Evolutionary conservation across 2,113 vertebrate species (phyloP), one percentile per base, ranked within the genome.

Genomic region (Antennarius striatus): DNA sequence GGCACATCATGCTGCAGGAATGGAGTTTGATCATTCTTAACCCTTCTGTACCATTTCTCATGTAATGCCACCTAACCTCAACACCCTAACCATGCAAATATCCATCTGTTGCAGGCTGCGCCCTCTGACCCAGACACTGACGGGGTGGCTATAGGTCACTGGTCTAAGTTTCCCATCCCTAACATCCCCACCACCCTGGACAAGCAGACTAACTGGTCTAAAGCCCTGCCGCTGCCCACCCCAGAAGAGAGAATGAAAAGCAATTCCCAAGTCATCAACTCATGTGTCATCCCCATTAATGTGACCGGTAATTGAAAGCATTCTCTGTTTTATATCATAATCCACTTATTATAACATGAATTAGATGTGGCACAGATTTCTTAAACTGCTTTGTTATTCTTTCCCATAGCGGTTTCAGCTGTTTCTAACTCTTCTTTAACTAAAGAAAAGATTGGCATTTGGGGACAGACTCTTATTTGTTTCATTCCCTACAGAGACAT

Each of bases 181-280:
- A 99, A 99, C 93, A 91, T 94, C 77, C 96, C 98, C 82, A 95
- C 95, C 76, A 98, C 96, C 89, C 94, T 99, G 95, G 98, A 99
- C 93, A 99, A 97, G 85, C 98, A 98, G 93, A 99, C 98, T 89
- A 99, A 99, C 94, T 99, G 98, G 98, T 95, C 90, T 86, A 94
- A 93, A 92, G 93, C 91, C 46, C 94, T 99, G 90, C 98, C 97
- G 84, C 94, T 99, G 86, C 98, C 97, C 52, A 98, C 98, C 32
- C 98, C 97, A 40, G 96, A 98, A 86, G 95, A 98, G 91, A 95
- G 96, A 90, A 96, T 99, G 96, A 98, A 96, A 91, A 94, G 91
- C 89, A 94, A 94, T 81, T 95, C 96, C 77, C 95, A 95, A 93
- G 94, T 95, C 91, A 93, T 99, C 90, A 92, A 90, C 87, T 98